phyloP scores from a whole-genome alignment of 2,113 vertebrate genomes.

The Chionomys nivalis region DNA sequence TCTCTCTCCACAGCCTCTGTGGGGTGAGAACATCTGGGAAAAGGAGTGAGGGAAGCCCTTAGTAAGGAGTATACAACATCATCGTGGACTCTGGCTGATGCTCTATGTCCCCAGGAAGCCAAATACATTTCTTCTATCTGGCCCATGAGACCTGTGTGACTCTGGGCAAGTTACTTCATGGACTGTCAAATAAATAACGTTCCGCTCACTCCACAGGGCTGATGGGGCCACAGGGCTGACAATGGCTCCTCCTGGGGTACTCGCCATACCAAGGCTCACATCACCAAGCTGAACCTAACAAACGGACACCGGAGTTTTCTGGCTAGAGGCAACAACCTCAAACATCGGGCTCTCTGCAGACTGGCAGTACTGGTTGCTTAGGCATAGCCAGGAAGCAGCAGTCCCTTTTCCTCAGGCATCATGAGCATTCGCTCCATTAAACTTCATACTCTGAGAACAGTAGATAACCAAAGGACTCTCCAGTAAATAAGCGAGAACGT shows the following conservation, averaged over 20 bases:
- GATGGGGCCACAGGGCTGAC: too few species aligned
- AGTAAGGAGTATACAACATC: background rate
- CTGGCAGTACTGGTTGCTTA: background rate
- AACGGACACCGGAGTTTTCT: accelerated
- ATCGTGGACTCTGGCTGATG: background rate
- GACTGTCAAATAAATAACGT: background rate
- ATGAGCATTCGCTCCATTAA: background rate
- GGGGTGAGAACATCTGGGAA: background rate
- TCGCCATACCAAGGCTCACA: background rate
- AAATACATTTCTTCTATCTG: background rate
- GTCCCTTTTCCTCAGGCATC: background rate
- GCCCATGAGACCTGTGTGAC: background rate
- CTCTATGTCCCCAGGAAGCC: background rate
- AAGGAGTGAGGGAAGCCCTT: background rate
- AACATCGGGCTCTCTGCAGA: background rate
- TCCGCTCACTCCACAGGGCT: background rate
- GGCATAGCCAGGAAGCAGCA: background rate
- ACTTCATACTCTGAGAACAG: background rate
- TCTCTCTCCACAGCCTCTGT: background rate
- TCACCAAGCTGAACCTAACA: background rate
- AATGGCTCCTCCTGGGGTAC: background rate
- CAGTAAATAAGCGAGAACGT: background rate
- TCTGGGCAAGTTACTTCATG: background rate
- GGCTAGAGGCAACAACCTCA: background rate
- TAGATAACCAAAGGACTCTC: too few species aligned